Evolutionary conservation across 1,140 invertebrate genomes (phyloP).

Genomic region (Penaeus vannamei): DNA sequence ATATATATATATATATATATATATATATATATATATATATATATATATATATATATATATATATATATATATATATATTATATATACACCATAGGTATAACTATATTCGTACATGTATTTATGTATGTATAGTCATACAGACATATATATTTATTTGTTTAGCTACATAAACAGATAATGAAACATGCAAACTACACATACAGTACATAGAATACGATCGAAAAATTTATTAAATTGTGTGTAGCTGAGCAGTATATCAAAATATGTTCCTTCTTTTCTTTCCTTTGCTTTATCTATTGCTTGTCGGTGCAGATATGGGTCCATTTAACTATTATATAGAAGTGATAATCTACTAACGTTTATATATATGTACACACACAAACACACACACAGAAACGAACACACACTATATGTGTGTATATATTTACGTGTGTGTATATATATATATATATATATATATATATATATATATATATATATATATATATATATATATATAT

Average conservation of each 20-base stretch:
- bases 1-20: slow-evolving; percentile 1
- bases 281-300: too few relatives aligned
- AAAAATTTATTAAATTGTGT: too few relatives aligned
- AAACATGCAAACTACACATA: too few relatives aligned
- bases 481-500: background rate
- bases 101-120: slow-evolving; percentile 16
- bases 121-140: background rate
- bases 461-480: background rate
- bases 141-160: background rate
- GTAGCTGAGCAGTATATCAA: too few relatives aligned
- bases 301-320: background rate
- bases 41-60: slow-evolving; percentile 5
- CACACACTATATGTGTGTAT: slow-evolving; percentile 1
- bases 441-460: background rate
- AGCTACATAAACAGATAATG: too few relatives aligned
- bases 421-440: background rate
- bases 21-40: background rate
- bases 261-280: too few relatives aligned
- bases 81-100: background rate
- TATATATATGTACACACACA: background rate
- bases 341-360: background rate
- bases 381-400: background rate
- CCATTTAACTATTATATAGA: too few relatives aligned
- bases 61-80: slow-evolving; percentile 24
- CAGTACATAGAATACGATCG: too few relatives aligned